Conservation (phyloP, 2,113 vertebrate species). For the Brachyistius frenatus region DNA sequence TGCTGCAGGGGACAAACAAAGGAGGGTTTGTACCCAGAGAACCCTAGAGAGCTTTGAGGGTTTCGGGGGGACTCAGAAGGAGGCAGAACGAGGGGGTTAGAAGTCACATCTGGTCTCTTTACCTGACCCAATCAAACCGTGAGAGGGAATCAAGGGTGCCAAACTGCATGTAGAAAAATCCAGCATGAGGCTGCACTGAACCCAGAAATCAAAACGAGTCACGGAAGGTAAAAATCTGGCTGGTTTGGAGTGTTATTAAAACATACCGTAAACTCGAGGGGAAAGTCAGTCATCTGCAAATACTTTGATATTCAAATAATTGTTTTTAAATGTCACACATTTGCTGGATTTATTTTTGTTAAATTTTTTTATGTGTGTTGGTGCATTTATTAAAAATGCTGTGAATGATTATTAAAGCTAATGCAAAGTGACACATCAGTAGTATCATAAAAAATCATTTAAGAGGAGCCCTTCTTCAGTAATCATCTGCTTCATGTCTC, state of each 20-base stretch:
- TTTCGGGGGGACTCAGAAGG: conserved; percentile 66
- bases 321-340: not conserved
- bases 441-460: conserved; percentile 24
- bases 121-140: conserved; percentile 76
- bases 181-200: conserved; percentile 28
- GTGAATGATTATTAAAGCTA: not conserved
- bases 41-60: conserved; percentile 74
- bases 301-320: not conserved
- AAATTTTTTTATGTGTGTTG: not conserved
- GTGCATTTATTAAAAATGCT: conserved; percentile 1
- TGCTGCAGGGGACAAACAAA: conserved; percentile 83
- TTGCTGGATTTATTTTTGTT: not conserved
- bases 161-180: conserved; percentile 53
- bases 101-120: conserved; percentile 83
- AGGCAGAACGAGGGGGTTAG: conserved; percentile 71
- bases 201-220: conserved; percentile 25
- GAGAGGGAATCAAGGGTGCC: conserved; percentile 68
- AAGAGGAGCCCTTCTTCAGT: not conserved
- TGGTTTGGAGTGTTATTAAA: conserved; percentile 13
- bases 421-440: conserved; percentile 15
- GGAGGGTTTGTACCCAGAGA: conserved; percentile 81
- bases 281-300: not conserved
- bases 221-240: conserved; percentile 21
- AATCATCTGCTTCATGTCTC: conserved; percentile 42
- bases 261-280: not conserved